Evolutionary conservation across 2,797 vertebrate species (phyloP), one percentile per base, ranked within the genome.

Genomic region (Poecilia velifera): DNA sequence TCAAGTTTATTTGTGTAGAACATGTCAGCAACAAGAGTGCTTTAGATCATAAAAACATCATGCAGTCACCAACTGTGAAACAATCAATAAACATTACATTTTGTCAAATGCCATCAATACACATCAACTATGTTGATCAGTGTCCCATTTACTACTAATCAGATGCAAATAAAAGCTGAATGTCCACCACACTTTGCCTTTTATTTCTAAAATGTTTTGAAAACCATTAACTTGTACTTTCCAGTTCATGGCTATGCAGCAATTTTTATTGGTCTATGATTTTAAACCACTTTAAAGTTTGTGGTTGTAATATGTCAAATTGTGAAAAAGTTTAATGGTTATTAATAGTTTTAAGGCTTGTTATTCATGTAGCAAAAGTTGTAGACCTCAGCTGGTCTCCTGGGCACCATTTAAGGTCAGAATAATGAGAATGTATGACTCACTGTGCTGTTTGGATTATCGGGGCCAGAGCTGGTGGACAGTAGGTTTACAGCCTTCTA

Each of bases 401-500:
- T 59, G 34, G 82, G 55, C 62, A 86, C 70, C 73, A 72, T 25
- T 82, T 76, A 85, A 73, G 76, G 82, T 83, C 80, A 89, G 73
- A 36, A 34, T 66, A 74, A 87, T 51, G 36, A 86, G 64, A 83
- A 62, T 8, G 20, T 66, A 22, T 82, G 68, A 81, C n/a, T 73
- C 55, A 45, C 31, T 43, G 36, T 62, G 5, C 46, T 72, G 72
- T 78, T 87, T 71, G 73, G 31, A 73, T 59, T n/a, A 43, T 13
- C 22, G 3, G 47, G 51, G 6, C 79, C 28, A 47, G 66, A 73
- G 73, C 68, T 73, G 76, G 49, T 75, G 71, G 77, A 82, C 82
- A 79, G 81, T 78, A 72, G 25, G 72, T 76, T 74, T 45, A 73
- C 55, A 83, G 39, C 28, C 36, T 43, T n/a, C 12, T 64, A 55